These are phyloP conservation scores for Tigriopus japonicus DNA, from an alignment of 1,140 invertebrate genomes.

Conservation along the genomic window DNA sequence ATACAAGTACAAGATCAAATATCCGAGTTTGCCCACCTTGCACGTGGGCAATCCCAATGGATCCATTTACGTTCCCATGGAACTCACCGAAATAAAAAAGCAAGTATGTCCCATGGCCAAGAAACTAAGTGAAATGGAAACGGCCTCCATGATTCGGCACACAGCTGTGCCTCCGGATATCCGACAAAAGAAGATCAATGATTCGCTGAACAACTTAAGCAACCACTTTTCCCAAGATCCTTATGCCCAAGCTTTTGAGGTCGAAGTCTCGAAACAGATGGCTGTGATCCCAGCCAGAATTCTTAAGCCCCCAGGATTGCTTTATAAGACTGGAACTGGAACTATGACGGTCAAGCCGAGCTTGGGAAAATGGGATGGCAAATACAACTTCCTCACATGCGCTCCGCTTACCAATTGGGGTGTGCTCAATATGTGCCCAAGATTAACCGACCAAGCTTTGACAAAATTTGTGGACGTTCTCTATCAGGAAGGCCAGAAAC, in stretches of 20 bases:
- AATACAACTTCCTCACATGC: neutral
- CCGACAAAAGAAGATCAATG: constrained; percentile 3
- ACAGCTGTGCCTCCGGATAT: constrained; percentile 4
- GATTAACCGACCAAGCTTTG: too few species aligned
- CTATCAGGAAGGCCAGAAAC: neutral
- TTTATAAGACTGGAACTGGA: neutral
- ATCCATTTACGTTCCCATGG: constrained; percentile 11
- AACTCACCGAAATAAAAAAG: constrained; percentile 2
- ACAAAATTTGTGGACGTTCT: neutral
- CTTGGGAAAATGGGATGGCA: neutral
- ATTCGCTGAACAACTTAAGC: neutral
- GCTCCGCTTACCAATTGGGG: neutral
- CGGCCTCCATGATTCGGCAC: neutral
- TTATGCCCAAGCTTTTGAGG: neutral
- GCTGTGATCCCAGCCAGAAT: neutral
- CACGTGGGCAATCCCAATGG: constrained; percentile 6
- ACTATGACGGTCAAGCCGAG: neutral
- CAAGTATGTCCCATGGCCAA: constrained; percentile 4
- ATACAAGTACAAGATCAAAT: neutral
- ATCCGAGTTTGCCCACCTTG: constrained; percentile 7
- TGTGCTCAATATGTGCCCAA: neutral
- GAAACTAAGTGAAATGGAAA: neutral
- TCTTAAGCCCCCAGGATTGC: neutral
- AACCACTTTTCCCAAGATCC: neutral
- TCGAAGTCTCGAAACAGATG: neutral